Conservation (phyloP, 2,113 vertebrate species). For the Mormyrus iriodes region DNA sequence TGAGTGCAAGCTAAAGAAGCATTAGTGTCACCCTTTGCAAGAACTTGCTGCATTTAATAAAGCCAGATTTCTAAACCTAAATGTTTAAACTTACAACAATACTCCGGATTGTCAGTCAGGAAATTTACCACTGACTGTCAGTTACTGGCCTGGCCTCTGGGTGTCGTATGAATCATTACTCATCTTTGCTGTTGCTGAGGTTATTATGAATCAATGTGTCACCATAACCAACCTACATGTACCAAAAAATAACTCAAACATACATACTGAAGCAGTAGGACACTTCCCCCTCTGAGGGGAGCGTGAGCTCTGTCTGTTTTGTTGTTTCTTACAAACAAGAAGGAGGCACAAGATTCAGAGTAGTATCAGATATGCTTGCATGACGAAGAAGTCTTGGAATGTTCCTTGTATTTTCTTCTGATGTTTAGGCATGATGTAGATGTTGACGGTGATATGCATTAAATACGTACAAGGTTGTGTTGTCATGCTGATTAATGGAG, state of each 20-base stretch:
- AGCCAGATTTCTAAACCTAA: not conserved
- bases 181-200: not conserved
- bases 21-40: not conserved
- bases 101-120: not conserved
- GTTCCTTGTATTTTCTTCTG: not conserved
- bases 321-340: not conserved
- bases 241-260: not conserved
- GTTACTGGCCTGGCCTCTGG: not conserved
- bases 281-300: not conserved
- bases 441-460: not conserved
- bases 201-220: not conserved
- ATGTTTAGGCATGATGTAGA: constrained; percentile 12
- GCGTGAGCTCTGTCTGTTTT: not conserved
- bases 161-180: not conserved
- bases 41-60: not conserved
- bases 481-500: not conserved
- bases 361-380: not conserved
- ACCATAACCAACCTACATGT: not conserved
- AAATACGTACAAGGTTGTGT: not conserved
- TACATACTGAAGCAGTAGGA: not conserved
- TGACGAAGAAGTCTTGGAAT: constrained; percentile 4
- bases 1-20: not conserved
- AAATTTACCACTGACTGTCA: not conserved
- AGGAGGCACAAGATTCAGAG: not conserved
- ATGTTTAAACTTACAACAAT: not conserved